Base-by-base conservation (phyloP, 2,888 invertebrate species). In the Drosophila villosipedis region DNA sequence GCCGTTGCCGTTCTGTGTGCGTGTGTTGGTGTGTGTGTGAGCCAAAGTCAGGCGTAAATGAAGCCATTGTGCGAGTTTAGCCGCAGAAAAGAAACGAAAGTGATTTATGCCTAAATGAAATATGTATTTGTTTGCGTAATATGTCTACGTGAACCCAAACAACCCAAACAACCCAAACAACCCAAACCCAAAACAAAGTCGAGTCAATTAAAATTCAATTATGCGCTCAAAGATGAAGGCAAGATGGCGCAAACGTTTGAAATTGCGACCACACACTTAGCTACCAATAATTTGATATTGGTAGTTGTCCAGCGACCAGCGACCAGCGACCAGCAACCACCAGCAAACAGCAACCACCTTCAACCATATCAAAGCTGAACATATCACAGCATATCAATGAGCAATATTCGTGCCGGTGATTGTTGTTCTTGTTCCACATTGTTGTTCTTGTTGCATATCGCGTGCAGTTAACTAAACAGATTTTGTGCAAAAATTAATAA, bases 121-220 rank as follows among this genome's bases (percentile, higher is more conserved):
- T 82, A 84, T 25, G 16, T 28, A 47, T 47, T 47, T 77, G 70
- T 74, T 77, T 70, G 78, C 73, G 64, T 74, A 80, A 80, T 25
- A 25, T 84, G 70, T 65, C 54, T 75, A 76, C 76, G 80, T 84
- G 73, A 80, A 25, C 25, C 25, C 25, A 25, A 25, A 25, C 1
- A 62, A 54, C 43, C 54, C 28, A 28, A 37, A 16, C 25, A 35
- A 35, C 35, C 35, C 41, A 41, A 31, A 54, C 60, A 59, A 31
- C 25, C 19, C 28, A 28, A 39, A 16, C 22, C 28, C 55, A 55
- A n/a, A 41, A 54, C 61, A 30, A 33, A 35, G 5, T 63, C 61
- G 57, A 74, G 83, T 85, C 85, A 85, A 85, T 85, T 85, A 88
- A 83, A 78, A 76, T 83, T 88, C 83, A 88, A 88, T 85, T 85